These are phyloP conservation scores for Sternotherus odoratus DNA, from an alignment of 2,797 vertebrate species.

Conservation along the genomic window DNA sequence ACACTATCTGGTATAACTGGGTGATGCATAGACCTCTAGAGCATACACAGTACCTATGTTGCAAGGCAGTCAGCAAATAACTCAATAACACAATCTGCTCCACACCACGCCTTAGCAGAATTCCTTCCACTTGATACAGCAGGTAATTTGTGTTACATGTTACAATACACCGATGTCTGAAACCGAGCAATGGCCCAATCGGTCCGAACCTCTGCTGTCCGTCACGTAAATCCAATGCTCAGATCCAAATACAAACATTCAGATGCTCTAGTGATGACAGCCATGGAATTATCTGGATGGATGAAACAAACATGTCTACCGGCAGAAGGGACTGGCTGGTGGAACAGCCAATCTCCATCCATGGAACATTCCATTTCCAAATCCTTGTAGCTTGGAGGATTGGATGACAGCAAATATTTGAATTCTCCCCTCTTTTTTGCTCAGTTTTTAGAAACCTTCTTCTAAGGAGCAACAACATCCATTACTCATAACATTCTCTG, in stretches of 20 bases:
- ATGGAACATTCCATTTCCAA: neutral
- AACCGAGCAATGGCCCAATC: neutral
- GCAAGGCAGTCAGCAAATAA: neutral
- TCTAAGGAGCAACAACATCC: slow-evolving; percentile 34
- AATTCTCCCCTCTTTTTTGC: neutral
- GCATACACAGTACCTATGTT: neutral
- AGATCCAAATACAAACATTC: neutral
- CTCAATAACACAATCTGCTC: neutral
- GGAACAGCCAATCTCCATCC: neutral
- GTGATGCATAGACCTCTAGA: neutral
- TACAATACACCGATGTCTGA: neutral
- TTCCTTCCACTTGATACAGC: neutral
- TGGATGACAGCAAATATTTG: neutral
- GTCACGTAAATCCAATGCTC: neutral
- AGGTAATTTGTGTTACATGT: accelerated
- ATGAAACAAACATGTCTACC: neutral
- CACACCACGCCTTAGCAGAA: neutral
- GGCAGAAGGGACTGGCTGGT: neutral
- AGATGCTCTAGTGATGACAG: neutral
- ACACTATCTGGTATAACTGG: neutral
- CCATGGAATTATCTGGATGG: neutral
- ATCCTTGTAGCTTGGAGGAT: neutral
- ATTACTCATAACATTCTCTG: neutral
- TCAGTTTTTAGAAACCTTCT: neutral
- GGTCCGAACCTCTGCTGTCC: neutral